A percentile compares a stretch with the other conserved stretches of the same genome.
Evolutionary conservation across 1,140 invertebrate species (phyloP).

Genomic region (Parapsyche elsis): DNA sequence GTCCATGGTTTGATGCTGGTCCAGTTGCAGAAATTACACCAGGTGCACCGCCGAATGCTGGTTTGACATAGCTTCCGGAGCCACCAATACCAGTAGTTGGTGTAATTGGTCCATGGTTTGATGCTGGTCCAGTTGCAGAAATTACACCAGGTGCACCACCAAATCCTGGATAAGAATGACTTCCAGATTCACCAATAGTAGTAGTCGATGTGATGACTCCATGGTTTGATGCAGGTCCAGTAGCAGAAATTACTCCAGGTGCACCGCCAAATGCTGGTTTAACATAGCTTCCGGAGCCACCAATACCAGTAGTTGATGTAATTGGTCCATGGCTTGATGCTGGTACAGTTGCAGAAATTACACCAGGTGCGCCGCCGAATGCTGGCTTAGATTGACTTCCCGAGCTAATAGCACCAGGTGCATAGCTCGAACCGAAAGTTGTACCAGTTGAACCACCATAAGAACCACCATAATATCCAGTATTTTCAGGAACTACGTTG

Average conservation of each 20-base stretch:
- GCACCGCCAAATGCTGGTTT: conserved; percentile 40
- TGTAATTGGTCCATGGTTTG: neutral
- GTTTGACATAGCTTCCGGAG: neutral
- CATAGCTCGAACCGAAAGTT: neutral
- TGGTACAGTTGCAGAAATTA: conserved; percentile 44
- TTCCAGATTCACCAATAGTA: neutral
- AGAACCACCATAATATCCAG: neutral
- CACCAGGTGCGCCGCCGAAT: conserved; percentile 50
- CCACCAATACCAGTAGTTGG: neutral
- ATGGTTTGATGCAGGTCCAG: conserved; percentile 38
- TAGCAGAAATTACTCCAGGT: conserved; percentile 45
- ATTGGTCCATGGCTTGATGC: conserved; percentile 20
- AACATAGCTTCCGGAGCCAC: neutral
- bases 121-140: conserved; percentile 43
- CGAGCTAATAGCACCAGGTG: neutral
- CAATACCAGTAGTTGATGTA: neutral
- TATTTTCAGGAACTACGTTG: too few species aligned
- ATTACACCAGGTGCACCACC: conserved; percentile 49
- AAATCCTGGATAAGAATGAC: neutral
- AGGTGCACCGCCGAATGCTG: conserved; percentile 46
- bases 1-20: too few species aligned
- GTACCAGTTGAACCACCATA: conserved; percentile 21
- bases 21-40: conserved; percentile 48
- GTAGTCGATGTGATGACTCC: neutral
- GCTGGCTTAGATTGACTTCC: neutral